phyloP scores from a whole-genome alignment of 2,797 vertebrate species.

The Gobionotothen gibberifrons region DNA sequence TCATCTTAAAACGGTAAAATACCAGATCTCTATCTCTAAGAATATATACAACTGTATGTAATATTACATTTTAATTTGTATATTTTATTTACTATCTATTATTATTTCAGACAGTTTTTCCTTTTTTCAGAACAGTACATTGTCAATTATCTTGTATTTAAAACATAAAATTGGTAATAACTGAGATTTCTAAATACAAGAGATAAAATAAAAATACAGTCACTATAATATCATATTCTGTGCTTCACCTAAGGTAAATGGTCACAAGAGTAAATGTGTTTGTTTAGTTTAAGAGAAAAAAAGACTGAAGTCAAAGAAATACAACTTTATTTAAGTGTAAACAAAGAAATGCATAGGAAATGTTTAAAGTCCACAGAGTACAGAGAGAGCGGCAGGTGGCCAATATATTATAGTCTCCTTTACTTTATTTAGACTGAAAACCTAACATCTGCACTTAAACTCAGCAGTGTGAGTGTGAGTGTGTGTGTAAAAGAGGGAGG shows the following conservation, averaged over 20 bases:
- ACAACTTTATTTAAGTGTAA: conserved; percentile 97
- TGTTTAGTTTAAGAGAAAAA: background rate
- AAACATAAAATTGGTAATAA: too few species aligned
- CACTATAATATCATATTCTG: background rate
- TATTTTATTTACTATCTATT: too few species aligned
- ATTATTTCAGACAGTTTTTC: too few species aligned
- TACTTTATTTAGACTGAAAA: conserved; percentile 83
- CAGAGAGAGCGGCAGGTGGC: conserved; percentile 87
- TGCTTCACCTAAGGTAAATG: background rate
- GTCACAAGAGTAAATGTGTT: background rate
- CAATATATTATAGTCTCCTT: conserved; percentile 86
- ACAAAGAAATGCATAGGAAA: conserved; percentile 95
- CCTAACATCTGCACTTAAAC: conserved; percentile 78
- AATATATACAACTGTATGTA: too few species aligned
- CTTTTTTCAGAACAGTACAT: too few species aligned
- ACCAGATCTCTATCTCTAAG: too few species aligned
- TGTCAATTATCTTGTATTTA: too few species aligned
- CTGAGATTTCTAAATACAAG: too few species aligned
- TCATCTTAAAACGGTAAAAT: too few species aligned
- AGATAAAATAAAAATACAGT: too few species aligned
- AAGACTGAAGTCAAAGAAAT: conserved; percentile 82
- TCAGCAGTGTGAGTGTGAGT: conserved; percentile 45
- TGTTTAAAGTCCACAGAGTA: conserved; percentile 99
- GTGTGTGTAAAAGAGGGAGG: conserved; percentile 47
- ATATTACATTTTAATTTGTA: too few species aligned